These are phyloP conservation scores for Hippocampus zosterae DNA, from an alignment of 2,113 vertebrate genomes.

Conservation along the genomic window DNA sequence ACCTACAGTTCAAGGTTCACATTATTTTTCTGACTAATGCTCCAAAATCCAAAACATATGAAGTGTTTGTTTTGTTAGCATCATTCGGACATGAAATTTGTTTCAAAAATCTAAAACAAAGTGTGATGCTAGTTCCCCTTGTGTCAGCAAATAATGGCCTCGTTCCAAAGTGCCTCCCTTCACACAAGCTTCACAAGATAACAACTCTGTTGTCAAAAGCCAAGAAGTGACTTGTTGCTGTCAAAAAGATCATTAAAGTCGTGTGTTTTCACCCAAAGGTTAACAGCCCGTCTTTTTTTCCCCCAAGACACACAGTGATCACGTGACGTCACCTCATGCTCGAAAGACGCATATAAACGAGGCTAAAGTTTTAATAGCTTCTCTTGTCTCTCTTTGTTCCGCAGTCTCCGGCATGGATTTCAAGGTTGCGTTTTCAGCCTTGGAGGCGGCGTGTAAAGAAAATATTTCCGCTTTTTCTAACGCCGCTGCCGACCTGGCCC, in stretches of 20 bases:
- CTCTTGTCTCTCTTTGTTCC: slow-evolving; percentile 5
- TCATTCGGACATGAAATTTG: neutral
- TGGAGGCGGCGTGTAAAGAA: slow-evolving; percentile 52
- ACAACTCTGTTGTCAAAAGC: neutral
- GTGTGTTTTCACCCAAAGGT: slow-evolving; percentile 25
- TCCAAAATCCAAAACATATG: neutral
- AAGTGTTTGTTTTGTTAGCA: neutral
- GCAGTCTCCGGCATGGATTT: slow-evolving; percentile 52
- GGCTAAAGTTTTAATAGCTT: neutral
- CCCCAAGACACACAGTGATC: slow-evolving; percentile 3
- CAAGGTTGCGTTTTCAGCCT: slow-evolving; percentile 46
- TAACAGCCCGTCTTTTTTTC: slow-evolving; percentile 2
- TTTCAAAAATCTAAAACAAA: neutral
- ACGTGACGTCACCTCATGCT: slow-evolving; percentile 18
- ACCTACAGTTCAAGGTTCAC: neutral
- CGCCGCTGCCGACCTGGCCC: slow-evolving; percentile 21
- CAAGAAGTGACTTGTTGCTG: neutral
- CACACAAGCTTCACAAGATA: slow-evolving; percentile 35
- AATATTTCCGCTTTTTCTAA: slow-evolving; percentile 31
- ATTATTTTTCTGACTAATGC: neutral
- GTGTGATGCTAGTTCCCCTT: neutral
- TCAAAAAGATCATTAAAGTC: slow-evolving; percentile 10
- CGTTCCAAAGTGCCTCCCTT: slow-evolving; percentile 8
- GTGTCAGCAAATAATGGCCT: neutral
- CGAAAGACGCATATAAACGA: slow-evolving; percentile 3